Percentiles rank a stretch among this genome's conserved stretches.
Conservation (phyloP, 1,140 invertebrate species). For the Drosophila repletoides region DNA sequence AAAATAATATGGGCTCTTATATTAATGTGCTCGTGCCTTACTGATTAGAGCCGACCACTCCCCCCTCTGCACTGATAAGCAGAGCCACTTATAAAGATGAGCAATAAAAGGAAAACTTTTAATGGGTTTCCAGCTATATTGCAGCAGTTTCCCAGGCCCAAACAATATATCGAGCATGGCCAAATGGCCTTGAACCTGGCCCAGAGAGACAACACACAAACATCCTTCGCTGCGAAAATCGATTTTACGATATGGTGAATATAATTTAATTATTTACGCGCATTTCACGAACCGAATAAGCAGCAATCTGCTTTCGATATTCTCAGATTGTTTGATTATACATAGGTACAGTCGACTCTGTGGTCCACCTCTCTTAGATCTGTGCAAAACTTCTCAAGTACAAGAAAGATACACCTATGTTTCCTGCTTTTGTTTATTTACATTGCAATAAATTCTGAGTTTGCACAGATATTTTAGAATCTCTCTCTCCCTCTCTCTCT, state of each 20-base stretch:
- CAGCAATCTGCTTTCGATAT: not conserved
- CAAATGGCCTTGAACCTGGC: constrained; percentile 46
- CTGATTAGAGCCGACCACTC: not conserved
- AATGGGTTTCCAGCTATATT: too few relatives aligned
- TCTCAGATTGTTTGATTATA: too few relatives aligned
- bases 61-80: not conserved
- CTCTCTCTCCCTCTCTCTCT: constrained; percentile 5
- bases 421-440: constrained; percentile 52
- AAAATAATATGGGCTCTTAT: too few relatives aligned
- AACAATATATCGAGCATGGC: not conserved
- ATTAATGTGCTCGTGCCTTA: too few relatives aligned
- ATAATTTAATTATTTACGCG: not conserved
- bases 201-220: not conserved
- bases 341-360: too few relatives aligned
- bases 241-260: constrained; percentile 37
- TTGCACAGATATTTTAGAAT: constrained; percentile 26
- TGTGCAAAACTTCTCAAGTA: not conserved
- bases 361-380: not conserved
- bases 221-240: constrained; percentile 24
- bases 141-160: too few relatives aligned
- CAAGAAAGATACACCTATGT: constrained; percentile 9
- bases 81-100: too few relatives aligned
- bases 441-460: constrained; percentile 43
- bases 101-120: too few relatives aligned
- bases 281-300: too few relatives aligned